These are phyloP conservation scores for Sebastes oblongus DNA, from an alignment of 2,797 vertebrate genomes.

Conservation along the genomic window DNA sequence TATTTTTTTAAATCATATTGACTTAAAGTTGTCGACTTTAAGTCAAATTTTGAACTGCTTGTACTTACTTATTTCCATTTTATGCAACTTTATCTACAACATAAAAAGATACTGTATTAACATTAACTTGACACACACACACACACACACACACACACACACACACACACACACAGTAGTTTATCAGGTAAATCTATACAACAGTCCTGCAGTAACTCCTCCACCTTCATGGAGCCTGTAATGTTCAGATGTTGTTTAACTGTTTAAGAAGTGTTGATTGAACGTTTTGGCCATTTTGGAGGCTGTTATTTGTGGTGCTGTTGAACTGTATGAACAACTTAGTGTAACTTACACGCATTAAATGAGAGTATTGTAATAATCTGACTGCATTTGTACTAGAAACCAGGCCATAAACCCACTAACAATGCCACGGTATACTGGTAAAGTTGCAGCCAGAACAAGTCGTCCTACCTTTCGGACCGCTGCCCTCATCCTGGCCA, in stretches of 20 bases:
- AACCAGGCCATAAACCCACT: not conserved
- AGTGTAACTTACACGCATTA: no score
- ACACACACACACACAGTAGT: not conserved
- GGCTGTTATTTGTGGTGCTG: no score
- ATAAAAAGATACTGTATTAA: not conserved
- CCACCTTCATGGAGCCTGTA: no score
- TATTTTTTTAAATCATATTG: no score
- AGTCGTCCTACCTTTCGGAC: constrained; percentile 24
- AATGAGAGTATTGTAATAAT: not conserved
- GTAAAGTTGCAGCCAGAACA: no score
- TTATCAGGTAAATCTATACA: no score
- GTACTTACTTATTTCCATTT: not conserved
- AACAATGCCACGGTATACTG: not conserved
- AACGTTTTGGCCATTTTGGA: no score
- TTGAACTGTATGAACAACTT: no score
- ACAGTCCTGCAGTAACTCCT: no score
- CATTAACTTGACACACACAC: not conserved
- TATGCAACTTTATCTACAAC: not conserved
- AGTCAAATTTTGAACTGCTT: not conserved
- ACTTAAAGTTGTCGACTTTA: not conserved
- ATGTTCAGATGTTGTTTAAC: no score
- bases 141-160: not conserved
- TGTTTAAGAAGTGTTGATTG: no score
- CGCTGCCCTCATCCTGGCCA: not conserved
- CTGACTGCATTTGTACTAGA: not conserved